These are phyloP conservation scores for Cheilosia variabilis DNA, from an alignment of 2,888 invertebrate species.

Conservation along the genomic window DNA sequence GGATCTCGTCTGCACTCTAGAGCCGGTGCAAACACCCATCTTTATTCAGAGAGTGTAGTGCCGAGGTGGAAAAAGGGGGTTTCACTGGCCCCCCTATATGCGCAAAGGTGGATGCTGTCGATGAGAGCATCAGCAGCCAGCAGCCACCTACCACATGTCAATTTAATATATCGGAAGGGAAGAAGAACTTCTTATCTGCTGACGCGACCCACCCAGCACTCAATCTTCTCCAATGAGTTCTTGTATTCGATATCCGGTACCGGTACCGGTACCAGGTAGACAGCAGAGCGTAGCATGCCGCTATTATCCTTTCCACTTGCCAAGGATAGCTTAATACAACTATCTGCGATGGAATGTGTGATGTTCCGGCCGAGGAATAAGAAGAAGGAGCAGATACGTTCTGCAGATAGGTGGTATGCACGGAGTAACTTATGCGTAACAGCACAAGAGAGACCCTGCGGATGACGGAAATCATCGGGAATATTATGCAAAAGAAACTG, in stretches of 20 bases:
- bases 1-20: conserved; percentile 2
- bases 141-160: conserved; percentile 56
- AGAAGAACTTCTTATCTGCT: conserved; percentile 53
- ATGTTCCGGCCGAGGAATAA: conserved; percentile 40
- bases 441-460: conserved; percentile 7
- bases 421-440: conserved; percentile 18
- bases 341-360: conserved; percentile 39
- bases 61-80: background rate
- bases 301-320: conserved; percentile 36
- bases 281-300: conserved; percentile 1
- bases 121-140: conserved; percentile 6
- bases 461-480: conserved; percentile 51
- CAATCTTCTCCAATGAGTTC: conserved; percentile 36
- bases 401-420: background rate
- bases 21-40: background rate
- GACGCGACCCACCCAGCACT: conserved; percentile 37
- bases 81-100: background rate
- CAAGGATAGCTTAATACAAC: conserved; percentile 49
- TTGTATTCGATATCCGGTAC: conserved; percentile 65
- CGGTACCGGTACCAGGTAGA: background rate
- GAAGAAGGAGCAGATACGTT: conserved; percentile 3
- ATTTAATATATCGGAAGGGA: conserved; percentile 61
- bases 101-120: conserved; percentile 19
- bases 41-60: background rate
- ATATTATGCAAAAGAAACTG: conserved; percentile 51